Base-by-base conservation (phyloP, 2,888 invertebrate species). In the Aethes cnicana region DNA sequence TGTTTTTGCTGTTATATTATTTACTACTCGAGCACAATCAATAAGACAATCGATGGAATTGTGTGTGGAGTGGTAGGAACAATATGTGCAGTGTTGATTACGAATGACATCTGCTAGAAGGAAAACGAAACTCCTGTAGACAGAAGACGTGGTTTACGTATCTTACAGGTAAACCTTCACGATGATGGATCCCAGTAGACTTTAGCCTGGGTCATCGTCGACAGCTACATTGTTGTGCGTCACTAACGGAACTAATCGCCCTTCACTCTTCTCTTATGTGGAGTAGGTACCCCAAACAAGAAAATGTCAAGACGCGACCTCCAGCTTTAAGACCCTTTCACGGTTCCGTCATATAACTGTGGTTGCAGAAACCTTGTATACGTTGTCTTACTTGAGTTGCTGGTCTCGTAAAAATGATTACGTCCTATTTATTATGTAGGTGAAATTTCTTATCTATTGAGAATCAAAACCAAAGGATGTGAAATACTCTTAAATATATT, bases 71-170 rank as follows among this genome's bases (percentile, higher is more conserved):
- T 72, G 64, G 61, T 63, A 62, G 54, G 59, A 62, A 81, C 84
- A 85, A 79, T 84, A 85, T 87, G 87, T 84, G 82, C 75, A 76
- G 78, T 80, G 84, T 83, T 86, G 81, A 84, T 82, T 84, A 82
- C 85, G 80, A 77, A 83, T 86, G 87, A 84, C 84, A 83, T 84
- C 81, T 84, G 77, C 63, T 80, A 66, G 59, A 61, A 66, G 84
- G 78, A 81, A 81, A 81, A 82, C 83, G 74, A 78, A 81, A 82
- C 39, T 84, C 82, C 81, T 77, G 74, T 73, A 74, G 63, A 63
- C 58, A 59, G 65, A 54, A 66, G 62, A 69, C 66, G 62, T 63
- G 63, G 61, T 39, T 39, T 46, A 23, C 43, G 30, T 26, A 46
- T 48, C 54, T 39, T 56, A 50, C 66, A 84, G 81, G 84, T 84